Conservation (phyloP, 2,888 invertebrate genomes). For the Netelia fuscicornis region DNA sequence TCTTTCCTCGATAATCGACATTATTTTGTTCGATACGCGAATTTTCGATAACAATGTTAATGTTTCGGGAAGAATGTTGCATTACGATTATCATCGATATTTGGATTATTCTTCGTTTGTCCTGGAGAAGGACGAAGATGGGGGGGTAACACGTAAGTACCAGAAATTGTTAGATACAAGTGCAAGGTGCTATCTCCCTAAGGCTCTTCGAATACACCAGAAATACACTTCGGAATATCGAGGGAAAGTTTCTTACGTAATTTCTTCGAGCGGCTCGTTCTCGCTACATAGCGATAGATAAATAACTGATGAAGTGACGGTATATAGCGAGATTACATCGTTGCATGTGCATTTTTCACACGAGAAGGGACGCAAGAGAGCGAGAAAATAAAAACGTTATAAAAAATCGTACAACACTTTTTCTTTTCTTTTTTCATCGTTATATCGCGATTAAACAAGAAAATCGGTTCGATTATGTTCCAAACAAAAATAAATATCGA, state of each 20-base stretch:
- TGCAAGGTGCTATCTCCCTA: constrained; percentile 78
- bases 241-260: constrained; percentile 82
- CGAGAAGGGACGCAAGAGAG: background rate
- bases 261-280: constrained; percentile 46
- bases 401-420: background rate
- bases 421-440: background rate
- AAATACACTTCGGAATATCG: constrained; percentile 59
- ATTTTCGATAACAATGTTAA: constrained; percentile 6
- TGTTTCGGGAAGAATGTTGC: background rate
- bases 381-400: background rate
- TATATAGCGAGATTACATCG: background rate
- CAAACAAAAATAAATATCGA: too few species aligned
- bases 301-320: constrained; percentile 17
- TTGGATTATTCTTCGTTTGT: constrained; percentile 25
- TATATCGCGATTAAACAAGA: background rate
- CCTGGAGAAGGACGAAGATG: background rate
- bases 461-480: too few species aligned
- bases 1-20: constrained; percentile 1
- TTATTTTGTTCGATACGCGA: constrained; percentile 16
- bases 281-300: constrained; percentile 27
- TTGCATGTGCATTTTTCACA: background rate
- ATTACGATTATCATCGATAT: background rate
- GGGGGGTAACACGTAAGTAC: background rate
- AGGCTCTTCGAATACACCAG: constrained; percentile 59
- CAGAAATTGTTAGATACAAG: constrained; percentile 71